Percentiles rank a stretch among this genome's conserved stretches.
Conservation (phyloP, 2,888 invertebrate genomes). For the Vesta saturnalis region DNA sequence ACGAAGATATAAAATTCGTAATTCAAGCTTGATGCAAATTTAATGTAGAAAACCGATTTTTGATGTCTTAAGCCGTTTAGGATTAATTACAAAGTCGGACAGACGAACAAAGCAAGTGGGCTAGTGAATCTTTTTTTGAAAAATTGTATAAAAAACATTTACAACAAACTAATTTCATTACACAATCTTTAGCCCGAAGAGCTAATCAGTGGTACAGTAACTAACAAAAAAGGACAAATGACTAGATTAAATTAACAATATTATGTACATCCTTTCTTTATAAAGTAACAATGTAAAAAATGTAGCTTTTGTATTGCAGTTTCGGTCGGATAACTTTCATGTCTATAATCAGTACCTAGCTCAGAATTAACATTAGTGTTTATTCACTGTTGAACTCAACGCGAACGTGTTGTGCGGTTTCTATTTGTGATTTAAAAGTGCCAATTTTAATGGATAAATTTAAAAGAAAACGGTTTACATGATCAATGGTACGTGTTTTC, state of each 20-base stretch:
- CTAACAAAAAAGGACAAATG: background rate
- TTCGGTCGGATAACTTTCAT: conserved; percentile 41
- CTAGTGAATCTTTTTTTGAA: no score
- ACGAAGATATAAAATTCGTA: no score
- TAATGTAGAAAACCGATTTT: no score
- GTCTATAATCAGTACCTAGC: conserved; percentile 14
- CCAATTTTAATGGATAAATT: background rate
- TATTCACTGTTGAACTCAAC: background rate
- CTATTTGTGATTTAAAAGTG: background rate
- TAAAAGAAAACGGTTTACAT: background rate
- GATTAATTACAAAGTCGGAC: no score
- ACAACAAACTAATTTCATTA: no score
- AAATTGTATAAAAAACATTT: no score
- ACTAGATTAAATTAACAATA: background rate
- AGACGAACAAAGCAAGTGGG: no score
- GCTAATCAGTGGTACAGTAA: no score
- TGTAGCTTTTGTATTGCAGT: conserved; percentile 23
- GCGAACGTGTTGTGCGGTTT: background rate
- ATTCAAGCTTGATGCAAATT: no score
- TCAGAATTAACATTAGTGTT: conserved; percentile 7
- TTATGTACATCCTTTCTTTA: background rate
- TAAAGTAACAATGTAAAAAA: background rate
- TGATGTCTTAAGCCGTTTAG: no score
- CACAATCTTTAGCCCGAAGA: no score
- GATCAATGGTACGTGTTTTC: background rate